Base-by-base conservation (phyloP, 2,888 invertebrate genomes). In the Lissonota sp. region DNA sequence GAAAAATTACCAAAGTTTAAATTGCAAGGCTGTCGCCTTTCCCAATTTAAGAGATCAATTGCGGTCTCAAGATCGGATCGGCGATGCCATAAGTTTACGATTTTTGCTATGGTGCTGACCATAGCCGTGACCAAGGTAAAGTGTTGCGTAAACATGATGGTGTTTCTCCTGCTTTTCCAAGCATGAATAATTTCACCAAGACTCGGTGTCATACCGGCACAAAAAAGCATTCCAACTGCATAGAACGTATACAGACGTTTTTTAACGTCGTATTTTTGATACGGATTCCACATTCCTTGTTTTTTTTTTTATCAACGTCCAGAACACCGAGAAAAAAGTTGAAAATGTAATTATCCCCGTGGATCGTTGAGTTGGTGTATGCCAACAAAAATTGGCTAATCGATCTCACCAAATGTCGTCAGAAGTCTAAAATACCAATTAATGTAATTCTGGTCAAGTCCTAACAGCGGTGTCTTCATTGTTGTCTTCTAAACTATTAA, bases 201-300 rank as follows among this genome's bases (percentile, higher is more conserved):
- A 53, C 58, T 44, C 39, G 79, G 75, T 26, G 75, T 37, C 5
- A 75, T 6, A 4, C 63, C 70, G n/a, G 62, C 75, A 1, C 75
- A 44, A 58, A 53, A 63, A 12, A 79, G 75, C n/a, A 79, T 14
- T 4, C 16, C 44, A 26, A 75, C 3, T 0, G 79, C 62, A 46
- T 79, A 82, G 6, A 6, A 63, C 44, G 8, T 46, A 67, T 82
- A 82, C 12, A 78, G 49, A 58, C 55, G 55, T 51, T 60, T 72
- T 58, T 67, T 70, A 10, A 3, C 53, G 0, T 53, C 40, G n/a
- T 69, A 16, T 7, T 70, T 63, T 14, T 73, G 26, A n/a, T 49
- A 78, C 39, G 82, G 82, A 70, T 80, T 80, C 82, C 82, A 82
- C 82, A 82, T 75, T 75, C 82, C 82, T 82, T 55, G n/a, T 62